phyloP scores from a whole-genome alignment of 2,797 vertebrate species.

The Sebastes kiyomatsui region DNA sequence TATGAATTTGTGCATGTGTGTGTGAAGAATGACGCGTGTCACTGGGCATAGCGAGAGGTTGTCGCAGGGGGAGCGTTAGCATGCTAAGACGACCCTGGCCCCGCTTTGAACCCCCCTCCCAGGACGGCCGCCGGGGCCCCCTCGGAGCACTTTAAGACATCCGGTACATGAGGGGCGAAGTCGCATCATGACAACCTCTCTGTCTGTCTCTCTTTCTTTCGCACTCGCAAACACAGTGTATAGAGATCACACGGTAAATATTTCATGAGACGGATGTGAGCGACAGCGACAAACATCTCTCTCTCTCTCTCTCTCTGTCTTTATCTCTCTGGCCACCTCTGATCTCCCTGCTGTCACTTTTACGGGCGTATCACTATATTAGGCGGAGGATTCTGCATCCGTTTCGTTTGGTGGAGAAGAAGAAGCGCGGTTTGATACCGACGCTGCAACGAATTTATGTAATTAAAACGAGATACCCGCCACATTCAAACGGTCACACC shows the following conservation, averaged over 20 bases:
- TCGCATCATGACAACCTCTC: conserved; percentile 54
- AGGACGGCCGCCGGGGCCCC: conserved; percentile 59
- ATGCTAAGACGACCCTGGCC: conserved; percentile 74
- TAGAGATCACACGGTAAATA: conserved; percentile 61
- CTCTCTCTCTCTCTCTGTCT: conserved; percentile 13
- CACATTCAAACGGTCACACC: conserved; percentile 55
- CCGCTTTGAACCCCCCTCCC: conserved; percentile 74
- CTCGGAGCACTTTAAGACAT: conserved; percentile 67
- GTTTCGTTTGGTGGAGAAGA: neutral
- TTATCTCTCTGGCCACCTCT: conserved; percentile 49
- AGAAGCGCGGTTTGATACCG: neutral
- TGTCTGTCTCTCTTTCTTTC: conserved; percentile 27
- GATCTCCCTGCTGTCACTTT: conserved; percentile 32
- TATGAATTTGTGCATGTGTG: conserved; percentile 44
- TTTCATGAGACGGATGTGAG: conserved; percentile 68
- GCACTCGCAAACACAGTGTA: conserved; percentile 23
- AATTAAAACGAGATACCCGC: conserved; percentile 18
- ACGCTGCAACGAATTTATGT: conserved; percentile 11
- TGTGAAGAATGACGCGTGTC: conserved; percentile 77
- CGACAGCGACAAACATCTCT: conserved; percentile 53
- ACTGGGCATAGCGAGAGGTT: conserved; percentile 59
- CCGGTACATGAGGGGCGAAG: conserved; percentile 39
- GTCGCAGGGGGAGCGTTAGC: conserved; percentile 65
- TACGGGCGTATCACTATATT: neutral
- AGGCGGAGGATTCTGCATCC: neutral